Conservation (phyloP, 2,113 vertebrate species). For the Natator depressus region DNA sequence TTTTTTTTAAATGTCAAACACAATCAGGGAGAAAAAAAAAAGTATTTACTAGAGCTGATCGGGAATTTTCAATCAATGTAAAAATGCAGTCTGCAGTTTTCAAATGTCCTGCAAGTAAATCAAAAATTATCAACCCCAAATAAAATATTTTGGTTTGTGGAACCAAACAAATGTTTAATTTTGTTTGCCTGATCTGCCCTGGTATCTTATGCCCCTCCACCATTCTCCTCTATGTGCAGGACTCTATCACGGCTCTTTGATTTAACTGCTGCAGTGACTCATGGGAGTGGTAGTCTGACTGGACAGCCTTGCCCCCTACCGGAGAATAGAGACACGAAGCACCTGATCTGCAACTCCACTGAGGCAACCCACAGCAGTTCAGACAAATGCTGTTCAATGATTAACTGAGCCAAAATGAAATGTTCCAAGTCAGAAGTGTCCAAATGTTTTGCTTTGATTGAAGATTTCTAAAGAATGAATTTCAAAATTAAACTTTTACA, state of each 20-base stretch:
- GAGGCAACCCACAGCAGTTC: fast-evolving
- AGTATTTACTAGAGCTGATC: fast-evolving
- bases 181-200: fast-evolving
- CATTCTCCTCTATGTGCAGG: fast-evolving
- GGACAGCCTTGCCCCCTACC: neutral
- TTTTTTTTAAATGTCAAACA: no score
- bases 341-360: neutral
- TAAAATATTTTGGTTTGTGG: neutral
- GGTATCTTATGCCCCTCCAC: fast-evolving
- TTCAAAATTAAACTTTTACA: fast-evolving
- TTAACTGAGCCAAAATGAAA: fast-evolving
- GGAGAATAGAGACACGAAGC: fast-evolving
- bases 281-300: neutral
- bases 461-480: fast-evolving
- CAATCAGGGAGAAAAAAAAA: neutral
- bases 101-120: neutral
- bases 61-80: no score
- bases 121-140: neutral
- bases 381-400: fast-evolving
- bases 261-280: neutral
- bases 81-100: neutral
- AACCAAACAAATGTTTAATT: neutral
- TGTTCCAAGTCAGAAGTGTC: neutral
- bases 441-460: fast-evolving
- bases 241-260: neutral